A percentile compares a stretch with the other conserved stretches of the same genome.
Conservation (phyloP, 2,797 vertebrate species). For the Gallinago nigripennis region DNA sequence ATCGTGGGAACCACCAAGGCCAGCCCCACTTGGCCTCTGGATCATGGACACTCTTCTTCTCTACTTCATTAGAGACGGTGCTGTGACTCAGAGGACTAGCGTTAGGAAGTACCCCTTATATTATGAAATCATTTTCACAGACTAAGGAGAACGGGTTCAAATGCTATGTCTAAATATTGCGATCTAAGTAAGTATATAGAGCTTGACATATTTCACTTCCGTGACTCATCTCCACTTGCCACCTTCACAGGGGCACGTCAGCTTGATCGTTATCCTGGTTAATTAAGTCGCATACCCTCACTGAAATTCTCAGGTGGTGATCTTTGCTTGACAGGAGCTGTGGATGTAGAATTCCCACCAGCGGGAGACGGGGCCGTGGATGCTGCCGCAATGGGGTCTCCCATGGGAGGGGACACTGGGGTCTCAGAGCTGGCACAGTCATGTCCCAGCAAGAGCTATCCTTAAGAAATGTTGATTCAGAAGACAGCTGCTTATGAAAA, state of each 20-base stretch:
- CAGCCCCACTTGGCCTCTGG: background rate
- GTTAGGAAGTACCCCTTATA: background rate
- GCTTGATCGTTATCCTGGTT: background rate
- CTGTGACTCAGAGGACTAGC: background rate
- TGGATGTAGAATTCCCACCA: background rate
- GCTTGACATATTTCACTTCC: background rate
- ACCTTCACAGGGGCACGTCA: background rate
- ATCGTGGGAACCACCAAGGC: background rate
- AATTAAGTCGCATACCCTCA: background rate
- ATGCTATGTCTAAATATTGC: background rate
- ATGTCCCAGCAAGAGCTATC: background rate
- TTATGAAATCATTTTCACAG: background rate
- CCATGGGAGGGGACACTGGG: background rate
- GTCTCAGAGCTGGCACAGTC: background rate
- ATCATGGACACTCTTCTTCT: background rate
- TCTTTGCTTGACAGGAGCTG: background rate
- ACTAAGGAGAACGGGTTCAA: background rate
- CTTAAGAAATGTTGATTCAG: background rate
- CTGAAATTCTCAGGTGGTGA: background rate
- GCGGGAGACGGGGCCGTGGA: accelerated
- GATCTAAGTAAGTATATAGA: background rate
- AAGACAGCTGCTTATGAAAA: background rate
- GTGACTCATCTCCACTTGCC: background rate
- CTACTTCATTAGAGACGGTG: background rate
- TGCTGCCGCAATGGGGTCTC: background rate